A percentile compares a stretch with the other conserved stretches of the same genome.
These are phyloP conservation scores for Rhea americana DNA, from an alignment of 2,113 vertebrate species.

Conservation along the genomic window DNA sequence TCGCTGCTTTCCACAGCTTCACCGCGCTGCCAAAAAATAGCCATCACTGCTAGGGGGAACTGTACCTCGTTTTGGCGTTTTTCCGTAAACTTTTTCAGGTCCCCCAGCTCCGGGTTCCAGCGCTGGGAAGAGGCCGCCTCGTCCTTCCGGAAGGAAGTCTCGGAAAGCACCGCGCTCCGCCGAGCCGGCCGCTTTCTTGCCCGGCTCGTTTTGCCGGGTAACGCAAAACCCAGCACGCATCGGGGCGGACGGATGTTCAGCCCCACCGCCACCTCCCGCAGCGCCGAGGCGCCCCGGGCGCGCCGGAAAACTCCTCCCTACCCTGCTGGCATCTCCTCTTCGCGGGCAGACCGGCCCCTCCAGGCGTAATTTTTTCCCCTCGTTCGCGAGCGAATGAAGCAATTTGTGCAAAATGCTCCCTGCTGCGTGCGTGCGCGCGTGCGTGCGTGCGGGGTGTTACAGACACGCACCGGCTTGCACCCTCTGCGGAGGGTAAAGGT, in stretches of 20 bases:
- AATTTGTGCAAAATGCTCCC: background rate
- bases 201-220: background rate
- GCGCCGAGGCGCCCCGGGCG: accelerated
- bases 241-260: background rate
- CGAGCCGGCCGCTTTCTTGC: background rate
- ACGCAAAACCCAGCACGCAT: background rate
- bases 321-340: background rate
- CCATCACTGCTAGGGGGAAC: background rate
- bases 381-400: accelerated
- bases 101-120: background rate
- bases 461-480: background rate
- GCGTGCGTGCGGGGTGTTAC: accelerated
- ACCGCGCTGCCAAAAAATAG: background rate
- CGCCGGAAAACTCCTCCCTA: background rate
- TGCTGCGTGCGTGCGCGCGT: accelerated
- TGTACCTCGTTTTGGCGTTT: background rate
- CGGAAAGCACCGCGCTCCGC: background rate
- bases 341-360: background rate
- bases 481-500: background rate
- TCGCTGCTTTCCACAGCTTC: background rate
- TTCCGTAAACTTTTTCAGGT: background rate
- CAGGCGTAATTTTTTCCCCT: background rate
- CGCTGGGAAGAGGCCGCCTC: background rate
- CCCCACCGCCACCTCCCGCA: accelerated
- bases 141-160: background rate